Conservation (phyloP, 2,113 vertebrate genomes). For the Climacteris rufus region DNA sequence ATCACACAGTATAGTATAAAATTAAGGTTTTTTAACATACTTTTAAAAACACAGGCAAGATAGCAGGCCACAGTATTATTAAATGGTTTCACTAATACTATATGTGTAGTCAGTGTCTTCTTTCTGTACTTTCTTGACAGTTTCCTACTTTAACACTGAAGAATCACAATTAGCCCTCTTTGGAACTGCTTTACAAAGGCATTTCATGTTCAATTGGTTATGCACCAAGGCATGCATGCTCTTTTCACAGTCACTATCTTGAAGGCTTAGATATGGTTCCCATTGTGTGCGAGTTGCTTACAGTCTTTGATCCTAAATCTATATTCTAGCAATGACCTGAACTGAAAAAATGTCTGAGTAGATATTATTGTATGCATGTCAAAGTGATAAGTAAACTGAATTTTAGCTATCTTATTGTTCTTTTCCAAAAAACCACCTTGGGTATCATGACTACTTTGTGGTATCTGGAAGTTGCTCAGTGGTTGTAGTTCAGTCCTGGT, state of each 20-base stretch:
- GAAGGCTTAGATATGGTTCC: background rate
- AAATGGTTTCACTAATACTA: background rate
- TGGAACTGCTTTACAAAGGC: background rate
- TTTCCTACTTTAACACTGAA: background rate
- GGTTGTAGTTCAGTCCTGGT: background rate
- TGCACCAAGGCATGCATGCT: background rate
- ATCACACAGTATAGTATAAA: background rate
- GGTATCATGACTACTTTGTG: background rate
- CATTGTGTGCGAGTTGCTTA: background rate
- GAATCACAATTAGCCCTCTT: background rate
- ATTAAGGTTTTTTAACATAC: background rate
- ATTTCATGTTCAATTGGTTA: conserved; percentile 35
- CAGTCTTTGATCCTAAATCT: conserved; percentile 38
- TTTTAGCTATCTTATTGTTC: background rate
- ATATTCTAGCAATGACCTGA: background rate
- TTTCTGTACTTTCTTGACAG: background rate
- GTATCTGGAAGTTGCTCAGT: background rate
- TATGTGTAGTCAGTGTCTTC: background rate
- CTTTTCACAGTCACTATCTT: background rate
- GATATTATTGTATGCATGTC: background rate
- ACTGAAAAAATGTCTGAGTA: background rate
- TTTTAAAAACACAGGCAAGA: background rate
- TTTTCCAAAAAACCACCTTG: background rate
- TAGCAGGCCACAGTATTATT: background rate
- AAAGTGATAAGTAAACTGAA: background rate